Evolutionary conservation across 2,113 vertebrate genomes (phyloP).

Genomic region (Sander lucioperca): DNA sequence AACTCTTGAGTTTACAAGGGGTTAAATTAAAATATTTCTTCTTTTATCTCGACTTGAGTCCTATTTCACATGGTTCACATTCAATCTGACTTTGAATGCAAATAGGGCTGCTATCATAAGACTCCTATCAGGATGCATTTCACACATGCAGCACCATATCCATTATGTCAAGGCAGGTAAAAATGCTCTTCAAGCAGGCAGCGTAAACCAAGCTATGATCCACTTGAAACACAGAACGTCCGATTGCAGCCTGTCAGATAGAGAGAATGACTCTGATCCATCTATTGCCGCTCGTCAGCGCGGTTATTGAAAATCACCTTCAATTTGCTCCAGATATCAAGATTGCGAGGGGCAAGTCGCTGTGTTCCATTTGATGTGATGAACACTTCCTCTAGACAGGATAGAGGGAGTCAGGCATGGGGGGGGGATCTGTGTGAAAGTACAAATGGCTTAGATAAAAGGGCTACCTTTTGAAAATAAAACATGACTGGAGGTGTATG

Average conservation of each 20-base stretch:
- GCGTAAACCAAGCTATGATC: slow-evolving; percentile 44
- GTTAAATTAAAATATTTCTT: not conserved
- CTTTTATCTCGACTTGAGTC: not conserved
- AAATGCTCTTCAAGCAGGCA: slow-evolving; percentile 39
- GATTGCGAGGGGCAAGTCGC: slow-evolving; percentile 56
- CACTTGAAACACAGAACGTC: slow-evolving; percentile 60
- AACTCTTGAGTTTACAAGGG: not conserved
- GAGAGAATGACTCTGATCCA: slow-evolving; percentile 60
- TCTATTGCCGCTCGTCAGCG: slow-evolving; percentile 55
- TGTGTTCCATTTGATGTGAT: slow-evolving; percentile 61
- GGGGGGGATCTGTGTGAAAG: not conserved
- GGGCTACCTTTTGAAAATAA: slow-evolving; percentile 28
- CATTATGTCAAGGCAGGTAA: slow-evolving; percentile 13
- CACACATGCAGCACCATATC: slow-evolving; percentile 7
- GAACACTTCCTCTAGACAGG: slow-evolving; percentile 47
- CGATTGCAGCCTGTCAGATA: slow-evolving; percentile 53
- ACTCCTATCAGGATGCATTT: slow-evolving; percentile 21
- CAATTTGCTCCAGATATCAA: slow-evolving; percentile 71
- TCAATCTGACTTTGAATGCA: slow-evolving; percentile 14
- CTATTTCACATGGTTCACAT: not conserved
- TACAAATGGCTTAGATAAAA: slow-evolving; percentile 34
- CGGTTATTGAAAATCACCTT: slow-evolving; percentile 82
- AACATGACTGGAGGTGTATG: not conserved
- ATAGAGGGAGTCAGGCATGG: slow-evolving; percentile 1
- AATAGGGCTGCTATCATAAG: not conserved